These are phyloP conservation scores for Teleiodes luculella DNA, from an alignment of 2,888 invertebrate genomes.

Conservation along the genomic window DNA sequence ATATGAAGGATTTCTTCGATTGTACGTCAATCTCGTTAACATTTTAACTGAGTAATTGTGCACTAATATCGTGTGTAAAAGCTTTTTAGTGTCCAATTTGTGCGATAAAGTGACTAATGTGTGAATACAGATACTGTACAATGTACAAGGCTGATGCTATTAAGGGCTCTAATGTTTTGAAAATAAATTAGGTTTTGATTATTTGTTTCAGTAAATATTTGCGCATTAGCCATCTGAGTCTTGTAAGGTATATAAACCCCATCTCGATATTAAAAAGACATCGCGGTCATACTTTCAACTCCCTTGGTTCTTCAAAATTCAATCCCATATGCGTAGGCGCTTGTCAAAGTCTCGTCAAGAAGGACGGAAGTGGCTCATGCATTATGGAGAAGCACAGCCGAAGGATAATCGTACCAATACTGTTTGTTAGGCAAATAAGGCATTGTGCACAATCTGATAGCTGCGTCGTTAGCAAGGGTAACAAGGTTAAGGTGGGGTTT, in stretches of 20 bases:
- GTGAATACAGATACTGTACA: constrained; percentile 33
- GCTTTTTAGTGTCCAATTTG: constrained; percentile 46
- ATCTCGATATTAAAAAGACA: not conserved
- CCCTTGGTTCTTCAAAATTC: constrained; percentile 2
- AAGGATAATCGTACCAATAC: constrained; percentile 62
- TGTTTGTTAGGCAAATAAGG: constrained; percentile 76
- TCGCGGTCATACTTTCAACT: not conserved
- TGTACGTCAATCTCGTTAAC: constrained; percentile 43
- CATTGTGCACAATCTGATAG: constrained; percentile 59
- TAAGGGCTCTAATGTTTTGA: too few relatives aligned
- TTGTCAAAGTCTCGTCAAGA: constrained; percentile 27
- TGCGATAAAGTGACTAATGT: constrained; percentile 44
- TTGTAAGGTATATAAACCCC: not conserved
- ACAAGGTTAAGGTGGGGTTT: constrained; percentile 7
- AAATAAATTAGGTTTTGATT: too few relatives aligned
- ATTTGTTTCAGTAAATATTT: too few relatives aligned
- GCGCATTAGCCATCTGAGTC: too few relatives aligned
- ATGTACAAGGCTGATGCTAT: too few relatives aligned
- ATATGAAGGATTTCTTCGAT: not conserved
- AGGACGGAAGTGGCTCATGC: constrained; percentile 63
- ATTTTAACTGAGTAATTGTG: constrained; percentile 45
- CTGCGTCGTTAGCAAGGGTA: constrained; percentile 24
- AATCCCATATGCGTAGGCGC: constrained; percentile 31
- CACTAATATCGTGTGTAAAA: constrained; percentile 41
- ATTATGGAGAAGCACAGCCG: constrained; percentile 52